Conservation (phyloP, 2,888 invertebrate species). For the Gisinianus flammeolus region DNA sequence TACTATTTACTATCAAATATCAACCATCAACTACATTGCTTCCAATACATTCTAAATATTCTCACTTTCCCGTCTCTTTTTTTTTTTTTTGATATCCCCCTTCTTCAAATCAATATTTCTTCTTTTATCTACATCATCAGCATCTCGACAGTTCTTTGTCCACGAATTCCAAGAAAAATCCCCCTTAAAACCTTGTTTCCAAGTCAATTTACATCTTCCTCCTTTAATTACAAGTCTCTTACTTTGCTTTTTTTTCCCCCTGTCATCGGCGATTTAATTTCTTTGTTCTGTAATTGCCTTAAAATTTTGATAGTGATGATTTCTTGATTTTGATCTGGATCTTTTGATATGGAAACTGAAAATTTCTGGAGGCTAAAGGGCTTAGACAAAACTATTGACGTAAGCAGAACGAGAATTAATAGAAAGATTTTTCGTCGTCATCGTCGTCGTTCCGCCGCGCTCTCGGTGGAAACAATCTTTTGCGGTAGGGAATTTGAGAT, state of each 20-base stretch:
- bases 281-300: no score
- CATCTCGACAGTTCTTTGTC: not conserved
- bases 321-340: no score
- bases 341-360: no score
- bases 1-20: not conserved
- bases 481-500: not conserved
- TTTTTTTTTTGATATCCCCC: conserved; percentile 21
- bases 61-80: not conserved
- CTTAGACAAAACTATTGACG: not conserved
- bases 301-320: no score
- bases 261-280: no score
- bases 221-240: not conserved
- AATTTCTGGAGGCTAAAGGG: not conserved
- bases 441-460: no score
- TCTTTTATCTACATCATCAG: no score
- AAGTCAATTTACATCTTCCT: conserved; percentile 3
- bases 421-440: no score
- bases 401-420: not conserved
- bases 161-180: not conserved
- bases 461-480: not conserved
- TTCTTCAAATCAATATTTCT: conserved; percentile 14
- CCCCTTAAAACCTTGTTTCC: conserved; percentile 9
- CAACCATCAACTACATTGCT: not conserved
- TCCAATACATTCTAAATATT: not conserved
- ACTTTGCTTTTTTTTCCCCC: no score